Conservation (phyloP, 1,140 invertebrate genomes). For the Drosophila mauritiana region DNA sequence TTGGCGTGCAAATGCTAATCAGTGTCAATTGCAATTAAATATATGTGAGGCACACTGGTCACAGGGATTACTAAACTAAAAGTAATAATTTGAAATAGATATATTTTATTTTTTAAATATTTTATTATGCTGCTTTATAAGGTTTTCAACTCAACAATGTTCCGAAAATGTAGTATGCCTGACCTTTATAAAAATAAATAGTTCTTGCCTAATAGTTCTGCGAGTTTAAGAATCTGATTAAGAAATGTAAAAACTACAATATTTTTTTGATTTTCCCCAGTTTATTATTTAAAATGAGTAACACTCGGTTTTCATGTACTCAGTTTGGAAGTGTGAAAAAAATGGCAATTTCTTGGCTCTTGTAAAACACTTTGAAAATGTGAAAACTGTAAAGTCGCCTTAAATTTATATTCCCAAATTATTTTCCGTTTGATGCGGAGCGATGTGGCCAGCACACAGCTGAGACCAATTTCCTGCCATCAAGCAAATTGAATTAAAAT, state of each 20-base stretch:
- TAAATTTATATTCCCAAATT: constrained; percentile 28
- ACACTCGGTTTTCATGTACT: too few species aligned
- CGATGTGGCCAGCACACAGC: constrained; percentile 6
- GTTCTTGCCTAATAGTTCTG: too few species aligned
- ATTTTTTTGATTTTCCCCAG: too few species aligned
- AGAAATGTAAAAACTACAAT: too few species aligned
- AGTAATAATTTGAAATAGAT: background rate
- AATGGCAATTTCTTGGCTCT: too few species aligned
- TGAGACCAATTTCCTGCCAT: constrained; percentile 45
- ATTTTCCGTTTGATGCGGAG: constrained; percentile 13
- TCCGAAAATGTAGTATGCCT: too few species aligned
- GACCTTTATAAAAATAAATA: too few species aligned
- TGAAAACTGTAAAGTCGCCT: constrained; percentile 18
- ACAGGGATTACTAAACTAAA: background rate
- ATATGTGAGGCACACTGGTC: constrained; percentile 32
- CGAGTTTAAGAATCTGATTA: too few species aligned
- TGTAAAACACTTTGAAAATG: background rate
- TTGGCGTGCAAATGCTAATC: constrained; percentile 69
- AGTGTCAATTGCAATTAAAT: constrained; percentile 79
- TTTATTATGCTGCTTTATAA: too few species aligned
- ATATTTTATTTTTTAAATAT: background rate
- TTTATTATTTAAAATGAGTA: too few species aligned
- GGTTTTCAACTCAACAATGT: too few species aligned
- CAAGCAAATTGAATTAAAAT: constrained; percentile 48
- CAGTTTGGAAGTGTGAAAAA: too few species aligned